Conservation (phyloP, 2,888 invertebrate genomes). For the Nomada ferruginata region DNA sequence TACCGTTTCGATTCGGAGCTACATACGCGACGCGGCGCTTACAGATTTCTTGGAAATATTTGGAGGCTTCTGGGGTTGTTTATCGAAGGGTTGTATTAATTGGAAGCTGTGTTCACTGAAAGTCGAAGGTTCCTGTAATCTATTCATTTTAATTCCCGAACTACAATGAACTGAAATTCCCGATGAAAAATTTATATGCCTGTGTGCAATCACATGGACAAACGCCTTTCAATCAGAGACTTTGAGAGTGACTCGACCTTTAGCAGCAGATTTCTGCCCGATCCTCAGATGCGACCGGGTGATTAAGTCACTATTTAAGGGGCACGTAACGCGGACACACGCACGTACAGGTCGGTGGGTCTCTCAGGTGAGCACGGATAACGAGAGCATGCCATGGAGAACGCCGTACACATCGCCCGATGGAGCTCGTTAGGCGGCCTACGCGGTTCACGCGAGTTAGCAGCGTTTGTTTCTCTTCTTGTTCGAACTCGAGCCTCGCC, state of each 20-base stretch:
- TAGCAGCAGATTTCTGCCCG: conserved; percentile 74
- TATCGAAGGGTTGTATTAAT: too few relatives aligned
- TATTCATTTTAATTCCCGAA: too few relatives aligned
- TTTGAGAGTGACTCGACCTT: conserved; percentile 42
- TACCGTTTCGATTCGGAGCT: background rate
- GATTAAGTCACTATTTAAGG: conserved; percentile 79
- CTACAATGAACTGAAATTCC: too few relatives aligned
- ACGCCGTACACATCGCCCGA: conserved; percentile 76
- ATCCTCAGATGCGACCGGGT: conserved; percentile 78
- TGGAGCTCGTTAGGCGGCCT: conserved; percentile 80
- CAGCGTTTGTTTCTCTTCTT: conserved; percentile 61
- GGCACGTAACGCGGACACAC: conserved; percentile 45
- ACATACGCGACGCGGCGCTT: too few relatives aligned
- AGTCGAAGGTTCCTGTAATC: too few relatives aligned
- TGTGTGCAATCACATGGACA: background rate
- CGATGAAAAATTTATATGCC: too few relatives aligned
- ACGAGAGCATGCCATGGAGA: conserved; percentile 77
- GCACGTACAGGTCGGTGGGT: conserved; percentile 42
- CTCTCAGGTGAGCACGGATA: conserved; percentile 69
- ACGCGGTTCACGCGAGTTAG: conserved; percentile 80
- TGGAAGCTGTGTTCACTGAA: too few relatives aligned
- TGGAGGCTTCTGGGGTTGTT: too few relatives aligned
- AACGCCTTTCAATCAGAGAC: background rate
- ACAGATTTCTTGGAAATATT: too few relatives aligned
- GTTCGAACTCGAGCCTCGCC: conserved; percentile 59